A percentile compares a stretch with the other conserved stretches of the same genome.
Conservation (phyloP, 2,113 vertebrate genomes). For the Collichthys lucidus region DNA sequence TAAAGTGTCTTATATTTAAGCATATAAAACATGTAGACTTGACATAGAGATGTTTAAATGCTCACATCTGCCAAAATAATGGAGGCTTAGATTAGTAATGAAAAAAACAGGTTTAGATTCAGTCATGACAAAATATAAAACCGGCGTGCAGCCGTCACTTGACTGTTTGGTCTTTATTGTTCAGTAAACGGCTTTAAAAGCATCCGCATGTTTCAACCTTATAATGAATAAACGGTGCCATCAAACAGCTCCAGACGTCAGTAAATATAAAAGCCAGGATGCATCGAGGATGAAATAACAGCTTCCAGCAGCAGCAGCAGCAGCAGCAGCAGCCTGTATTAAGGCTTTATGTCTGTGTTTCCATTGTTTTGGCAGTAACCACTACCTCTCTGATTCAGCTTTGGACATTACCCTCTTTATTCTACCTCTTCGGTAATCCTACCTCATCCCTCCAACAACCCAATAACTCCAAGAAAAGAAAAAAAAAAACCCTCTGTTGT, state of each 20-base stretch:
- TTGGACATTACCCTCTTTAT: constrained; percentile 39
- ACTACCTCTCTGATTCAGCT: constrained; percentile 30
- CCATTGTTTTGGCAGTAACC: constrained; percentile 58
- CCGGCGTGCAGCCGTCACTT: neutral
- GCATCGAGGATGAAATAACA: constrained; percentile 20
- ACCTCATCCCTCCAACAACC: constrained; percentile 21
- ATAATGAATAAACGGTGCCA: constrained; percentile 28
- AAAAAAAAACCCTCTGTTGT: neutral
- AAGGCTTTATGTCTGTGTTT: constrained; percentile 44
- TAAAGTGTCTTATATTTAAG: neutral
- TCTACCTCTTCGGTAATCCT: constrained; percentile 38
- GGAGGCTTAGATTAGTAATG: neutral
- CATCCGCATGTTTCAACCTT: constrained; percentile 24
- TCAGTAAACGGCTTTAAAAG: constrained; percentile 21
- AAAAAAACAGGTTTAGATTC: neutral
- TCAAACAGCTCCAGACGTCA: constrained; percentile 36
- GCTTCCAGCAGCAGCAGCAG: constrained; percentile 14
- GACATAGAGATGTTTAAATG: constrained; percentile 2
- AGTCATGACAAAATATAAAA: neutral
- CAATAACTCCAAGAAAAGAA: constrained; percentile 6
- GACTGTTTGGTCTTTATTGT: neutral
- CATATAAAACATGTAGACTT: neutral
- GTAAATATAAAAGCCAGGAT: constrained; percentile 30
- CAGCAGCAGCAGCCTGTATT: constrained; percentile 13
- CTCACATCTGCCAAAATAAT: constrained; percentile 39